Base-by-base conservation (phyloP, 2,797 vertebrate species). In the Syndactyla subalaris region DNA sequence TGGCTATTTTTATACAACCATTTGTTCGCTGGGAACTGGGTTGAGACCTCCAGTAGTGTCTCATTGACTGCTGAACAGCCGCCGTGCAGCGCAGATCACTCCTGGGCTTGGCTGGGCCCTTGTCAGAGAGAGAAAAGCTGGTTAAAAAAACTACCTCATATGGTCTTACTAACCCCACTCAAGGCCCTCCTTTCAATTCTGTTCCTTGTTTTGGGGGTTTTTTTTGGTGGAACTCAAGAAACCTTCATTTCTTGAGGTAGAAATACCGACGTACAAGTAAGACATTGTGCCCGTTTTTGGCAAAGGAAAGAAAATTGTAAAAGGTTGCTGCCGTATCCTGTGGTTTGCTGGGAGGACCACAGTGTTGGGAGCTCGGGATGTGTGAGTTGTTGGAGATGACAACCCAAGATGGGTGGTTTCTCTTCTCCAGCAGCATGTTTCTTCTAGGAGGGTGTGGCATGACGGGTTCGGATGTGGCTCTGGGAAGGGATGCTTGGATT, bases 1-100 rank as follows among this genome's bases (percentile, higher is more conserved):
- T 86, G 76, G 94, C 94, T 95, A 93, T 95, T 97, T 95, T 93
- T 96, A 55, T 75, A 88, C 92, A 86, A 54, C 36, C 88, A 32
- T 97, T 95, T 90, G 80, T 93, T 95, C 85, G 5, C 76, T 34
- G 63, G 62, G 95, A 95, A 86, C 83, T 88, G 83, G 88, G 85
- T 83, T 95, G 94, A 84, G 94, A 92, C 85, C 90, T 90, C 88
- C 62, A 89, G 90, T 94, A 58, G 95, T 2, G 27, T 88, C 4
- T 93, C 66, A 41, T 12, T 88, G 93, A 83, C 92, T 92, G 94
- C 85, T 66, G 6, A 90, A 70, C 46, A 66, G 88, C 65, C 49
- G 0, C 11, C 14, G 0, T 36, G 89, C 79, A 22, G 9, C 26
- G 77, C 66, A 29, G 12, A 66, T 72, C 61, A 4, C 73, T 85